Evolutionary conservation across 2,797 vertebrate genomes (phyloP), one percentile per base, ranked within the genome.

Genomic region (Labeo calbasu): DNA sequence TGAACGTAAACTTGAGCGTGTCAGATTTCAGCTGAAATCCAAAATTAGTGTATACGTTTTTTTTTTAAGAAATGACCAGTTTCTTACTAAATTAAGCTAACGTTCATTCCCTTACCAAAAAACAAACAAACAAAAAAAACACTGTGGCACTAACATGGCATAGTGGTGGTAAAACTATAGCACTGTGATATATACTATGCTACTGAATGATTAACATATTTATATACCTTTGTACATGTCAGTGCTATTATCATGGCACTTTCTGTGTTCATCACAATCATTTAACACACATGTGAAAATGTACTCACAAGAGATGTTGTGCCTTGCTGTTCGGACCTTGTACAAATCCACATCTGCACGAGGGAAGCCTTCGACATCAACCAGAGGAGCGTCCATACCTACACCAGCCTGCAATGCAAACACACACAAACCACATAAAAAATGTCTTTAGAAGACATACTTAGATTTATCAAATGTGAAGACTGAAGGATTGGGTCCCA

Each of bases 331-430:
- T 77, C 97, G 96, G 84, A 99, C 96, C 92, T 97, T 96, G 89
- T 97, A 97, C 50, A 99, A 36, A 83, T 99, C 97, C 71, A 99
- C 93, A 80, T 99, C 98, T 0, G 92, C 88, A 7, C 97, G 94
- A 23, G 98, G 98, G 53, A 92, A 99, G 0, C 96, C 98, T 80
- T 99, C 98, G 0, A 86, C 90, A 75, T 99, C 98, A 11, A 99
- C 95, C 83, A 99, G 89, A 0, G 97, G 94, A 32, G 90, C 96
- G 0, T 92, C 88, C 88, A 95, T 95, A 46, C 98, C 98, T 2
- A 99, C 93, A 0, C 92, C 92, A 63, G 95, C 96, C 91, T 99
- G 98, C 97, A 98, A 92, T 3, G 19, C 53, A 4, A 46, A 88
- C 46, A 1, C 36, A 19, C 46, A 28, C 23, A 84, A 48, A 2